Evolutionary conservation across 2,888 invertebrate genomes (phyloP), one percentile per base, ranked within the genome.

Genomic region (Zaprionus lineosus): DNA sequence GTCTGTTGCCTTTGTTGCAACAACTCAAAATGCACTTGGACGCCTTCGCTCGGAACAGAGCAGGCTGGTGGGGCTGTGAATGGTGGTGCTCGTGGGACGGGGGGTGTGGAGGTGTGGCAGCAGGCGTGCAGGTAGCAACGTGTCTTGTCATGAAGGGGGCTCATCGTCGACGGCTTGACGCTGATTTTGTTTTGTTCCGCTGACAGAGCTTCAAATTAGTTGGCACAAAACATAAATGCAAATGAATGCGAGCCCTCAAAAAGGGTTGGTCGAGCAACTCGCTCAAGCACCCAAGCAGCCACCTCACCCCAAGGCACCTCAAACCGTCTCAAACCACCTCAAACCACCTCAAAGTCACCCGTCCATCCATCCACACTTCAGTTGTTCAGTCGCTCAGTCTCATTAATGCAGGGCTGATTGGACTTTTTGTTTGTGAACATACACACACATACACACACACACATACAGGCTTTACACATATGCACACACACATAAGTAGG

Each of bases 151-250:
- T 51, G 55, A 29, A 51, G 28, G 48, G 33, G 36, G 4, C 6
- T 24, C 24, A 2, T 65, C 40, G 53, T 60, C 50, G 48, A 18
- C 11, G 14, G 33, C 53, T 62, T 72, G 70, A 55, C 82, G 74
- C 75, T 79, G 78, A 79, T 79, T 79, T 79, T 84, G 78, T 79
- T 79, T 79, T 84, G 84, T 78, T 71, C 36, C 57, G 47, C 57
- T 57, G 58, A 47, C 71, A 61, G 76, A 77, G 78, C 82, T 84
- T 65, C 78, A 79, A 79, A 79, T 79, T 79, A 79, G 78, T 79
- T 79, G 82, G 82, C 82, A 82, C 82, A 79, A 84, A 79, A 82
- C 82, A 84, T 82, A 79, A 79, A 79, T 79, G 78, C 82, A 79
- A 79, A 79, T 79, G 78, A 84, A 84, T 79, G 78, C 71, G 60